Percentiles rank a stretch among this genome's conserved stretches.
These are phyloP conservation scores for Epinephelus fuscoguttatus DNA, from an alignment of 2,113 vertebrate species.

Conservation along the genomic window DNA sequence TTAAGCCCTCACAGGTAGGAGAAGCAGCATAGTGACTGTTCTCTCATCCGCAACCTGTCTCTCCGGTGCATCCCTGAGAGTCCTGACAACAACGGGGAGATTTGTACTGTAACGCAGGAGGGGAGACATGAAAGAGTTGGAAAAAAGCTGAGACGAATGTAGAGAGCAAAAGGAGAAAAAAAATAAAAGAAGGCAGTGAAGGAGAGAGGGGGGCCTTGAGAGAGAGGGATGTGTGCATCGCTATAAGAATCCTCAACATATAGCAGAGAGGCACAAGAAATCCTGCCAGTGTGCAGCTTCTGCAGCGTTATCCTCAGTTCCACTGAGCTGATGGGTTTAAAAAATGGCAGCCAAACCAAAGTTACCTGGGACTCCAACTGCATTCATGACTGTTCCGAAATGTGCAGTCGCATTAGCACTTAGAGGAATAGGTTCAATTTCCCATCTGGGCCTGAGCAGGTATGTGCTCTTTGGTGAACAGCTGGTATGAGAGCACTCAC, in stretches of 20 bases:
- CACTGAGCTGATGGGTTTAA: neutral
- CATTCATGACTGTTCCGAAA: conserved; percentile 14
- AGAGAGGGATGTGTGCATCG: conserved; percentile 19
- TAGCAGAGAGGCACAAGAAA: conserved; percentile 9
- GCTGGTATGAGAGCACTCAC: conserved; percentile 13
- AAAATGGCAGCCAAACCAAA: neutral
- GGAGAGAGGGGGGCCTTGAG: conserved; percentile 25
- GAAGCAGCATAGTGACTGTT: conserved; percentile 71
- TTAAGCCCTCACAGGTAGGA: conserved; percentile 78
- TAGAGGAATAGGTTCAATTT: conserved; percentile 31
- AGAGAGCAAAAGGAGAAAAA: conserved; percentile 18
- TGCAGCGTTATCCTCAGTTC: conserved; percentile 13
- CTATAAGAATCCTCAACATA: conserved; percentile 29
- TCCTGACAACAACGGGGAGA: conserved; percentile 43
- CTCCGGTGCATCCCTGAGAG: conserved; percentile 58
- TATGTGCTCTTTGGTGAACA: conserved; percentile 12
- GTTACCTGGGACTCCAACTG: neutral
- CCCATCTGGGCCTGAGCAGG: neutral
- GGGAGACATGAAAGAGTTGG: conserved; percentile 28
- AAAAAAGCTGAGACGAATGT: conserved; percentile 15
- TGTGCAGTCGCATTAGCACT: neutral
- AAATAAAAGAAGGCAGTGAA: conserved; percentile 20
- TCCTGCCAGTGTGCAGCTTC: conserved; percentile 18
- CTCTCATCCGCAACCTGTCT: conserved; percentile 71
- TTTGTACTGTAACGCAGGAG: conserved; percentile 44